Base-by-base conservation (phyloP, 2,113 vertebrate species). In the Scomber scombrus region DNA sequence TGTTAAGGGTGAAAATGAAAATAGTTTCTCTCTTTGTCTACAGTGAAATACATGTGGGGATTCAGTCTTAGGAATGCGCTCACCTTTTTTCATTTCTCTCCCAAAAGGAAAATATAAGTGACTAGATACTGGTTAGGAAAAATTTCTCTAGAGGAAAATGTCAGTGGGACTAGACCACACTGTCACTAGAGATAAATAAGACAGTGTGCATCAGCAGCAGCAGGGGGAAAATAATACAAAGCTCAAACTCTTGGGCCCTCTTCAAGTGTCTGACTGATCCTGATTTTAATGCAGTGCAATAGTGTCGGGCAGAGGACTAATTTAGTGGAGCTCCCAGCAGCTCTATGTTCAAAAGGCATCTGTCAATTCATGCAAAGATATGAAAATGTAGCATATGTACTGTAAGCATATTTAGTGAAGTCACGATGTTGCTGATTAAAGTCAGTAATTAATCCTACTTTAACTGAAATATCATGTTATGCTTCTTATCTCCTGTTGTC, bases 281-380 rank as follows among this genome's bases (percentile, higher is more conserved):
- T 75, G 77, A 76, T 82, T 84, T 81, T 88, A 84, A 87, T 87
- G 82, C 76, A 80, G 58, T 58, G 71, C 78, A 87, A 77, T 80
- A 58, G 58, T 40, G 52, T 81, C 12, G 7, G 69, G 61, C 7
- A 62, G 63, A 85, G 88, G 82, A 86, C 63, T 81, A 78, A 85
- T 89, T 90, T 75, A 76, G 61, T 67, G 64, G 79, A 14, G 61
- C 74, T 91, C 26, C 62, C n/a, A 73, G 85, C 31, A 0, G 29
- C 72, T 45, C 19, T 11, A n/a, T 75, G 66, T 85, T 83, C 55
- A 77, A 80, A 81, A 81, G 51, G 56, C 79, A 80, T 81, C 86
- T 83, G 73, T 87, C 84, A 85, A 46, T 29, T 81, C 55, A 72
- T 45, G 56, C 3, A 49, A 68, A 72, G 47, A 81, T 64, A 58